A percentile compares a stretch with the other conserved stretches of the same genome.
These are phyloP conservation scores for Drosophila saltans DNA, from an alignment of 1,140 invertebrate species.

Conservation along the genomic window DNA sequence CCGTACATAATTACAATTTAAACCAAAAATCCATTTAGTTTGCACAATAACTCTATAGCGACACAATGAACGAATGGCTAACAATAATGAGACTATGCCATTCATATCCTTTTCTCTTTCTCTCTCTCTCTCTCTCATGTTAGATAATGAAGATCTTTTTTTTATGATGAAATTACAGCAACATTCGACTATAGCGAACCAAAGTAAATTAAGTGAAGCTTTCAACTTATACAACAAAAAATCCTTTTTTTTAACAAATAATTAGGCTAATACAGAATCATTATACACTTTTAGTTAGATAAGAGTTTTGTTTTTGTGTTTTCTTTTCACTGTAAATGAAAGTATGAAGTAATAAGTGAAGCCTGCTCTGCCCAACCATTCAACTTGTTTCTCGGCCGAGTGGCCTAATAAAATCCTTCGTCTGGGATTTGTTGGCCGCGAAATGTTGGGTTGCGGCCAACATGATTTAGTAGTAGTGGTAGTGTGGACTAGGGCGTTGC, in stretches of 20 bases:
- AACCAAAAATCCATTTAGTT: constrained; percentile 80
- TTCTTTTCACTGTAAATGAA: too few relatives aligned
- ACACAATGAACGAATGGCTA: constrained; percentile 60
- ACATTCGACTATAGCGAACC: background rate
- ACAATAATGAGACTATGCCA: constrained; percentile 58
- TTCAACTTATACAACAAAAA: background rate
- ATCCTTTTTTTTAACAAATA: too few relatives aligned
- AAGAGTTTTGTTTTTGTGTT: too few relatives aligned
- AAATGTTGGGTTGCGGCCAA: constrained; percentile 32
- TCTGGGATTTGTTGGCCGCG: constrained; percentile 37
- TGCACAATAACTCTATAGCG: constrained; percentile 66
- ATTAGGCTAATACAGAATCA: too few relatives aligned
- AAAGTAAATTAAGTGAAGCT: background rate
- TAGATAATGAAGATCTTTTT: constrained; percentile 27
- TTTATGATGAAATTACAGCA: constrained; percentile 6
- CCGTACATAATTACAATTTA: constrained; percentile 76
- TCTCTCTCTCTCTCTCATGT: background rate
- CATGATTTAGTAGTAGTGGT: constrained; percentile 42
- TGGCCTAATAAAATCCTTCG: constrained; percentile 33
- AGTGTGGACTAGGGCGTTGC: constrained; percentile 7
- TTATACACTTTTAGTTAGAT: too few relatives aligned
- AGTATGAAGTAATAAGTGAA: background rate
- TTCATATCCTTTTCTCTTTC: background rate
- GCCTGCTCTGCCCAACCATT: background rate
- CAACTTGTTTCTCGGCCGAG: constrained; percentile 34